A percentile compares a stretch with the other conserved stretches of the same genome.
These are phyloP conservation scores for Taenaris catops DNA, from an alignment of 2,888 invertebrate genomes.

Conservation along the genomic window DNA sequence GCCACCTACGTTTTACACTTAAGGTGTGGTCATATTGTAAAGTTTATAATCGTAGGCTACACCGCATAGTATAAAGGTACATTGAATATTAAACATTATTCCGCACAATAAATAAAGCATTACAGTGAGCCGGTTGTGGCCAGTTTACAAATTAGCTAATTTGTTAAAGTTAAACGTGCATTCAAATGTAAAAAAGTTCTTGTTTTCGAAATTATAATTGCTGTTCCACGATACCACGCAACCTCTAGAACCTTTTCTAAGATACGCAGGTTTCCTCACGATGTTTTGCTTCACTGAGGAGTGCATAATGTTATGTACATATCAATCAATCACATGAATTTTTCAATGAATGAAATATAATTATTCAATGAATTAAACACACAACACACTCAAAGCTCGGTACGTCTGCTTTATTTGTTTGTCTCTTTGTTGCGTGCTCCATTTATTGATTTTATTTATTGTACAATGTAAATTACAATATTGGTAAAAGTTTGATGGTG, in stretches of 20 bases:
- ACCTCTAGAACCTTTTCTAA: not conserved
- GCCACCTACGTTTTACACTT: constrained; percentile 10
- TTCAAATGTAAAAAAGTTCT: not conserved
- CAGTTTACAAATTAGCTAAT: not conserved
- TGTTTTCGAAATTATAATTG: constrained; percentile 1
- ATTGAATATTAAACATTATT: constrained; percentile 7
- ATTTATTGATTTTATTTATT: too few relatives aligned
- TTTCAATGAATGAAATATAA: too few relatives aligned
- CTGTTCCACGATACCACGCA: not conserved
- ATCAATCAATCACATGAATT: too few relatives aligned
- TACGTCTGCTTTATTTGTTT: too few relatives aligned
- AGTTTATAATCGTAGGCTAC: constrained; percentile 8
- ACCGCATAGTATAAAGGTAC: constrained; percentile 4
- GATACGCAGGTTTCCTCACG: too few relatives aligned
- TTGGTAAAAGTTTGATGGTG: too few relatives aligned
- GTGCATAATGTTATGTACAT: too few relatives aligned
- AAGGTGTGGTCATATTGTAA: constrained; percentile 12
- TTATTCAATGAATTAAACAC: too few relatives aligned
- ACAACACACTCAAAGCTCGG: too few relatives aligned
- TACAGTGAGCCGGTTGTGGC: constrained; percentile 1
- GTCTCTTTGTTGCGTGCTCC: too few relatives aligned
- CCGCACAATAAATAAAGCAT: constrained; percentile 2
- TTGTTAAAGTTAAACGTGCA: not conserved
- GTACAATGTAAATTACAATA: too few relatives aligned
- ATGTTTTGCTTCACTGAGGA: too few relatives aligned